These are phyloP conservation scores for Cistogaster globosa DNA, from an alignment of 2,888 invertebrate genomes.

Conservation along the genomic window DNA sequence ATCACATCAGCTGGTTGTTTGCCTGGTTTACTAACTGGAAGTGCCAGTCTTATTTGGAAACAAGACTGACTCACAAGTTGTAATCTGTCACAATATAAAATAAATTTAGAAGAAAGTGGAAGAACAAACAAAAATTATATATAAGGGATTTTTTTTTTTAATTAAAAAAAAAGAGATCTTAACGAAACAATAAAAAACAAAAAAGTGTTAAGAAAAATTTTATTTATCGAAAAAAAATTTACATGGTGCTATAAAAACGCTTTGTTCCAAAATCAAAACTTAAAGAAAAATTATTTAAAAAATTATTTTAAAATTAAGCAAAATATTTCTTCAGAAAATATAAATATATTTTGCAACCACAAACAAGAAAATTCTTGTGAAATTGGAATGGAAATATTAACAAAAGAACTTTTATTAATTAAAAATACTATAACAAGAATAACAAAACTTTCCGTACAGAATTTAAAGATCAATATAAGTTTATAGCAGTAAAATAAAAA, in stretches of 20 bases:
- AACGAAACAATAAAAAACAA: conserved; percentile 13
- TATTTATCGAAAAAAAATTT: background rate
- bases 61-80: conserved; percentile 58
- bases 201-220: conserved; percentile 23
- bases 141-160: background rate
- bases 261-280: conserved; percentile 10
- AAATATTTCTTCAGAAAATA: background rate
- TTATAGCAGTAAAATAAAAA: conserved; percentile 31
- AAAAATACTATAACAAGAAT: background rate
- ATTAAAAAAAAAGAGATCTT: conserved; percentile 10
- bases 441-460: conserved; percentile 4
- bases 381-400: conserved; percentile 46
- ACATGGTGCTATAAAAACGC: background rate
- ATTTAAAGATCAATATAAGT: conserved; percentile 31
- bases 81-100: conserved; percentile 41
- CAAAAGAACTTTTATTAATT: conserved; percentile 3
- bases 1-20: conserved; percentile 70
- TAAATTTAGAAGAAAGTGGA: conserved; percentile 1
- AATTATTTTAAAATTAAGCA: background rate
- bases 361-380: conserved; percentile 2
- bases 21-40: conserved; percentile 67
- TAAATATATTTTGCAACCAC: background rate
- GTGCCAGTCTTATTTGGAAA: conserved; percentile 66
- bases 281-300: background rate
- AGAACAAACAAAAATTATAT: conserved; percentile 32